phyloP scores from a whole-genome alignment of 2,113 vertebrate species.

The Leucopsar rothschildi region DNA sequence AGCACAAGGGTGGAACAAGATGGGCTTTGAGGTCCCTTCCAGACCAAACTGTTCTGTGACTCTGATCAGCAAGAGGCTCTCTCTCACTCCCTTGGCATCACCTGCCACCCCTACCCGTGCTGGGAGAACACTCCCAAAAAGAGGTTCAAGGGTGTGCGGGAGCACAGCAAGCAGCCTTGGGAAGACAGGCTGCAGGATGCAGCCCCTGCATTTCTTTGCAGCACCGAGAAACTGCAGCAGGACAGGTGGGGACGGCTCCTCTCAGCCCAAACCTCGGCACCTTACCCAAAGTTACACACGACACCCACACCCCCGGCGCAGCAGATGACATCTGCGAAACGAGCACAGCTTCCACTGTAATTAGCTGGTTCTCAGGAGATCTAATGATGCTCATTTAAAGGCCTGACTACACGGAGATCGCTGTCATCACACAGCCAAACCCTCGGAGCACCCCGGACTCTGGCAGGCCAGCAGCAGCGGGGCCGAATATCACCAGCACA shows the following conservation, averaged over 20 bases:
- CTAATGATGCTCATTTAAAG: not conserved
- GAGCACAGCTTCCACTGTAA: not conserved
- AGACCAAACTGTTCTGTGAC: not conserved
- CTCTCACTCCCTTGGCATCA: not conserved
- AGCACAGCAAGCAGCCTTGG: rapidly evolving
- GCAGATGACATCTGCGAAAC: not conserved
- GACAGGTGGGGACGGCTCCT: not conserved
- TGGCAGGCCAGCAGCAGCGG: not conserved
- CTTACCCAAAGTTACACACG: not conserved
- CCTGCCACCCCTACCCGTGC: rapidly evolving
- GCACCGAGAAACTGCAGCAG: rapidly evolving
- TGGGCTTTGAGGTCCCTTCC: not conserved
- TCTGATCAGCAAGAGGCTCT: not conserved
- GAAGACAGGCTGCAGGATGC: not conserved
- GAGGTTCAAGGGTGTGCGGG: rapidly evolving
- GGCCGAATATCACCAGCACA: not conserved
- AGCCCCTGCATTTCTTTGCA: not conserved
- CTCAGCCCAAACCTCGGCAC: not conserved
- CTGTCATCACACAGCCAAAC: not conserved
- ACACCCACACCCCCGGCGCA: rapidly evolving
- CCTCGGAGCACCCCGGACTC: not conserved
- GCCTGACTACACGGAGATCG: not conserved
- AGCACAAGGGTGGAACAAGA: not conserved
- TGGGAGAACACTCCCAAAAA: not conserved
- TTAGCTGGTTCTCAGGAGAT: not conserved